These are phyloP conservation scores for Strigops habroptila DNA, from an alignment of 2,113 vertebrate species.

Conservation along the genomic window DNA sequence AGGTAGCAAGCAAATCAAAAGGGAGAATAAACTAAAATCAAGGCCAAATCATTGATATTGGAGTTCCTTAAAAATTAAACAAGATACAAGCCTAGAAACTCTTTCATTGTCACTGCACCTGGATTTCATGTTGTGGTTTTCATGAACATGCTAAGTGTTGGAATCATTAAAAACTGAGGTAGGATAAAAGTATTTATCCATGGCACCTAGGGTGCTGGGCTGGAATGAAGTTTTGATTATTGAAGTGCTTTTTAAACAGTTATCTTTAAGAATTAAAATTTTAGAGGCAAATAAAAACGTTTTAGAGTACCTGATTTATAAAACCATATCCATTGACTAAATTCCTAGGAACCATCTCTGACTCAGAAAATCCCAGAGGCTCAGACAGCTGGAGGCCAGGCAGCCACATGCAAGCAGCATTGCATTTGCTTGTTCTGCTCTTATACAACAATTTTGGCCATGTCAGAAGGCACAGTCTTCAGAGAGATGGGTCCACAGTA, in stretches of 20 bases:
- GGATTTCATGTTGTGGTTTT: neutral
- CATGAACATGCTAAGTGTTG: neutral
- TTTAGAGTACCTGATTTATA: neutral
- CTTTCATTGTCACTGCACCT: neutral
- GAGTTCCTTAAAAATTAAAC: neutral
- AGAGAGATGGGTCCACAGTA: neutral
- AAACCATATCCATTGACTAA: neutral
- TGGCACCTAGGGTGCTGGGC: rapidly evolving
- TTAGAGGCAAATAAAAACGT: neutral
- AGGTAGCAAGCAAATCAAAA: neutral
- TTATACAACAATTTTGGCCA: neutral
- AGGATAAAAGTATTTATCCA: neutral
- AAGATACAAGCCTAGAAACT: neutral
- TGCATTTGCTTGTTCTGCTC: neutral
- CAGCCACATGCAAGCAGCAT: neutral
- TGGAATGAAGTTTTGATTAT: neutral
- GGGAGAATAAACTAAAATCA: neutral
- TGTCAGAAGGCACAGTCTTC: neutral
- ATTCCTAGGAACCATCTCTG: neutral
- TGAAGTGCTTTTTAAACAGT: neutral
- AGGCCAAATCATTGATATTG: neutral
- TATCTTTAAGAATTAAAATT: neutral
- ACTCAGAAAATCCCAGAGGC: neutral
- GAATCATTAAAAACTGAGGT: neutral
- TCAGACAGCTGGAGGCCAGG: neutral